Base-by-base conservation (phyloP, 1,140 invertebrate genomes). In the Drosophila ohnishii region DNA sequence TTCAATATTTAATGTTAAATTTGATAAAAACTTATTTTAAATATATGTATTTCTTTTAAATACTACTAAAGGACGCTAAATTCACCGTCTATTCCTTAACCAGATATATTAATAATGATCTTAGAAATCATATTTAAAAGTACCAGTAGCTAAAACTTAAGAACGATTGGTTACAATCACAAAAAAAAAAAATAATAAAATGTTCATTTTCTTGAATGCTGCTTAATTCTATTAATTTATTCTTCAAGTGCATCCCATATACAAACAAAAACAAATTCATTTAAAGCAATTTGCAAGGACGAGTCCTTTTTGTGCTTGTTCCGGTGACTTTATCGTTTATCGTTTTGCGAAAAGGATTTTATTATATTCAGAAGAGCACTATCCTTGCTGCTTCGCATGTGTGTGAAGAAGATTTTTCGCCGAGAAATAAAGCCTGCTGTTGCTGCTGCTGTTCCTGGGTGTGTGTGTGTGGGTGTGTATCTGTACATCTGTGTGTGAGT, bases 231-330 rank as follows among this genome's bases (percentile, higher is more conserved):
- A 2, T 19, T 19, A 8, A 19, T 14, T 34, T 13, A 3, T 51
- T 35, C 13, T 53, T 19, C 8, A 22, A 53, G 50, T 53, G 50
- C 19, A 53, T 22, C 3, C 16, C 16, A 2, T 22, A 53, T 9
- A n/a, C 57, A 55, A 66, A 77, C 58, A 47, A 50, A 72, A 75
- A 84, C 74, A 90, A 90, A 90, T 90, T 90, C 86, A 87, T 90
- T 87, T 80, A 74, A 90, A 90, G 80, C 82, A 89, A 90, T 90
- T 90, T 90, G 82, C 89, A 87, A 83, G 63, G 72, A 70, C 9
- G 73, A 74, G 75, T 86, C 73, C 73, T 72, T 87, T 77, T 61
- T 62, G 67, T 73, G 61, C 61, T 61, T 85, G 70, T 77, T 74
- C 51, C 64, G 70, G 64, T 75, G 77, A 83, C 80, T 90, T 89